Conservation (phyloP, 2,113 vertebrate genomes). For the Epinephelus fuscoguttatus region DNA sequence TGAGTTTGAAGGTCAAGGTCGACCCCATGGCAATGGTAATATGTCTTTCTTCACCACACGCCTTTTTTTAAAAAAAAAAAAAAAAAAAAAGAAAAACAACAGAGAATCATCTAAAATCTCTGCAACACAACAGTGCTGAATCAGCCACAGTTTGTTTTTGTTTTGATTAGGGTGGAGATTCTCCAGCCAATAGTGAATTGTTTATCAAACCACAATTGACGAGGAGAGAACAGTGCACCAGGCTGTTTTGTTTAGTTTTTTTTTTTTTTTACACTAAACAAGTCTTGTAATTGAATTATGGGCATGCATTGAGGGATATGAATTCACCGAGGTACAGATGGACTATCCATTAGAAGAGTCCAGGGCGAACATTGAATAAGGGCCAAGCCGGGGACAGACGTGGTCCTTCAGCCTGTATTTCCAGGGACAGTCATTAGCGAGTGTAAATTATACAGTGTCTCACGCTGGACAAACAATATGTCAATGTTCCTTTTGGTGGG, state of each 20-base stretch:
- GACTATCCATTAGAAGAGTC: slow-evolving; percentile 80
- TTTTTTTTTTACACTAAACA: slow-evolving; percentile 64
- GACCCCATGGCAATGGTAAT: slow-evolving; percentile 82
- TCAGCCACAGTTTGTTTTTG: slow-evolving; percentile 69
- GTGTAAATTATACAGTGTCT: slow-evolving; percentile 85
- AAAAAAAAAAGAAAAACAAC: slow-evolving; percentile 21
- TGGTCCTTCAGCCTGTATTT: slow-evolving; percentile 80
- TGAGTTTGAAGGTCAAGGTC: slow-evolving; percentile 89
- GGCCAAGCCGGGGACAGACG: slow-evolving; percentile 81
- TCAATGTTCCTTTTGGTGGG: slow-evolving; percentile 84
- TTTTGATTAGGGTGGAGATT: slow-evolving; percentile 71
- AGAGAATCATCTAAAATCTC: slow-evolving; percentile 63
- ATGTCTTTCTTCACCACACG: slow-evolving; percentile 77
- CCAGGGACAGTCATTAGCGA: slow-evolving; percentile 83
- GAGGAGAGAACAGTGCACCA: slow-evolving; percentile 65
- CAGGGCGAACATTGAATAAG: slow-evolving; percentile 75
- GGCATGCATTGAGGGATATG: slow-evolving; percentile 77
- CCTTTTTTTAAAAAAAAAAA: slow-evolving; percentile 36
- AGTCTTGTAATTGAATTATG: slow-evolving; percentile 81
- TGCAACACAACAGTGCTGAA: slow-evolving; percentile 49
- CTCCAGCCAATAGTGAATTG: slow-evolving; percentile 69
- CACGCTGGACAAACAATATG: slow-evolving; percentile 85
- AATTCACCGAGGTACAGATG: slow-evolving; percentile 81
- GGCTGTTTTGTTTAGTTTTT: slow-evolving; percentile 37
- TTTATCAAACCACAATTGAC: slow-evolving; percentile 72